A percentile compares a stretch with the other conserved stretches of the same genome.
phyloP scores from a whole-genome alignment of 2,888 invertebrate species.

The Callyntrura sp. region DNA sequence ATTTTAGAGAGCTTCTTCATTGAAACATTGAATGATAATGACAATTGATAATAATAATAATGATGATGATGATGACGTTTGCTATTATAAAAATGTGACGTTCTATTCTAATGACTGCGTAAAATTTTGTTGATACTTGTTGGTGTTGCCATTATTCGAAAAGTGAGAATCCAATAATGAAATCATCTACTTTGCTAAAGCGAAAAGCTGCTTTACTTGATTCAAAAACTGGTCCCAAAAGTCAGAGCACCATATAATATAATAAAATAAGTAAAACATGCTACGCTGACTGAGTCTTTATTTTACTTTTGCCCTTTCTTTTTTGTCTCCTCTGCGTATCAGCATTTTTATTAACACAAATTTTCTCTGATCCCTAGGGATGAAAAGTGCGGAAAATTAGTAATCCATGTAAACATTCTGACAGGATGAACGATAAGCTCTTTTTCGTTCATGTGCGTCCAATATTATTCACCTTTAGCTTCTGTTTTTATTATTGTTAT shows the following conservation, averaged over 20 bases:
- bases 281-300: neutral
- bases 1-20: neutral
- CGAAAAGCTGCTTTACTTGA: slow-evolving; percentile 33
- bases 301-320: neutral
- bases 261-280: neutral
- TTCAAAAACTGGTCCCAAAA: slow-evolving; percentile 48
- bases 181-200: slow-evolving; percentile 11
- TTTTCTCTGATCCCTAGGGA: slow-evolving; percentile 48
- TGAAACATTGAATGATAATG: slow-evolving; percentile 14
- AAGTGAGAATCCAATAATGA: slow-evolving; percentile 37
- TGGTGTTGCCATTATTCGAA: neutral
- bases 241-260: slow-evolving; percentile 20
- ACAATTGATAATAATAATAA: neutral
- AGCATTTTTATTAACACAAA: slow-evolving; percentile 26
- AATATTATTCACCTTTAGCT: slow-evolving; percentile 36
- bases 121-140: slow-evolving; percentile 9
- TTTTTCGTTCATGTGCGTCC: slow-evolving; percentile 24
- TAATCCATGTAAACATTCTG: slow-evolving; percentile 73
- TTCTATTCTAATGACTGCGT: slow-evolving; percentile 2
- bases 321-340: neutral
- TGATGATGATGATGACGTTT: neutral
- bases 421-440: slow-evolving; percentile 63
- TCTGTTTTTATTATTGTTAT: slow-evolving; percentile 29
- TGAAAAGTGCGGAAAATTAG: slow-evolving; percentile 65
- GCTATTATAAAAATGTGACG: neutral